These are phyloP conservation scores for Palaemon carinicauda DNA, from an alignment of 1,140 invertebrate genomes.

Conservation along the genomic window DNA sequence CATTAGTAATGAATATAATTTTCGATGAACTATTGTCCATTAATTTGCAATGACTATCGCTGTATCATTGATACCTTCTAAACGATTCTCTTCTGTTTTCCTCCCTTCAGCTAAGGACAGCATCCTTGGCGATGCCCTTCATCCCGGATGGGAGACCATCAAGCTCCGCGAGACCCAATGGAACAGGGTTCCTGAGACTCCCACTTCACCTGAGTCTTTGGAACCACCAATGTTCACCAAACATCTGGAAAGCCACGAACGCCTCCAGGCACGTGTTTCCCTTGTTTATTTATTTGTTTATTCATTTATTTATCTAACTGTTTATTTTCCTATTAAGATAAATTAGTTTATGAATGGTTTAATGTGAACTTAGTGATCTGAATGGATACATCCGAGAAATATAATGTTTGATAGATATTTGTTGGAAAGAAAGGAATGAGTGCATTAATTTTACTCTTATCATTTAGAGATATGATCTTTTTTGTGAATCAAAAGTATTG, in stretches of 20 bases:
- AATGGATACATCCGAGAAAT: no score
- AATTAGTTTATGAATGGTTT: no score
- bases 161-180: constrained; percentile 87
- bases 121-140: constrained; percentile 81
- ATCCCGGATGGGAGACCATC: constrained; percentile 89
- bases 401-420: no score
- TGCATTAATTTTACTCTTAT: neutral
- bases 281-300: constrained; percentile 60
- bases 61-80: neutral
- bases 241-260: constrained; percentile 86
- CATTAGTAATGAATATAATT: no score
- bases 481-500: no score
- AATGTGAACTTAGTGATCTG: no score
- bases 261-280: constrained; percentile 77
- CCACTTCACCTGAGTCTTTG: constrained; percentile 79
- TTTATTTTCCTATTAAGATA: no score
- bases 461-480: no score
- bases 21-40: no score
- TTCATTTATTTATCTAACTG: neutral
- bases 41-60: no score
- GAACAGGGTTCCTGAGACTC: constrained; percentile 83
- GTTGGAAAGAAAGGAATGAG: neutral
- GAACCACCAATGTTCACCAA: constrained; percentile 83
- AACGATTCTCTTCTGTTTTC: neutral
- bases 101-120: constrained; percentile 70